These are phyloP conservation scores for Mimas tiliae DNA, from an alignment of 2,888 invertebrate species.

Conservation along the genomic window DNA sequence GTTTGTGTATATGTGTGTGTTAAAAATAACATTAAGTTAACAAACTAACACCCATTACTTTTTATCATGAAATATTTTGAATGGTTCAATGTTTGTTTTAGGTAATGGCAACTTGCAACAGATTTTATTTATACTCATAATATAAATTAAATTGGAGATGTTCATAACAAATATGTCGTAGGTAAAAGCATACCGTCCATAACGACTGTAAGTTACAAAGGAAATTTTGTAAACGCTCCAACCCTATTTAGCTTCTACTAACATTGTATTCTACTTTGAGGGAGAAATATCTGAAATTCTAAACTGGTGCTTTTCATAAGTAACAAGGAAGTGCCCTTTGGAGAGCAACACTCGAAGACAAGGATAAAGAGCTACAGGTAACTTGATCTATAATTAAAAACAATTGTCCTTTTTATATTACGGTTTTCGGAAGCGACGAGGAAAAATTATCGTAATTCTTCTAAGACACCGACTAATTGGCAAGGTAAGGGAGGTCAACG, in stretches of 20 bases:
- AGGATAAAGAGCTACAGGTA: slow-evolving; percentile 17
- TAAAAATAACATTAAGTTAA: too few species aligned
- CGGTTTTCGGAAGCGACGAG: neutral
- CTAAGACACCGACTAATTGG: neutral
- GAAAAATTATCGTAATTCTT: neutral
- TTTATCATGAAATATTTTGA: too few species aligned
- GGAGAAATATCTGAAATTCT: slow-evolving; percentile 21
- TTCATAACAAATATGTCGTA: neutral
- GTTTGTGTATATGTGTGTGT: too few species aligned
- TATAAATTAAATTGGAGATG: neutral
- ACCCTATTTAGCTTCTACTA: slow-evolving; percentile 15
- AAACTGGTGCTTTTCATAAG: slow-evolving; percentile 2
- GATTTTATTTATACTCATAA: neutral
- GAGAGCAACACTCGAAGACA: neutral
- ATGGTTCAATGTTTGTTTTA: too few species aligned
- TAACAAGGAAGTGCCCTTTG: slow-evolving; percentile 9
- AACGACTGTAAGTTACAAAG: slow-evolving; percentile 22
- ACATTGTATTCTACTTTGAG: slow-evolving; percentile 34
- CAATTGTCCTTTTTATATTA: slow-evolving; percentile 4
- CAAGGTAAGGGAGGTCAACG: neutral
- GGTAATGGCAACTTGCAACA: too few species aligned
- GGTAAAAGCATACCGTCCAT: slow-evolving; percentile 31
- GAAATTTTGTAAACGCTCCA: slow-evolving; percentile 26
- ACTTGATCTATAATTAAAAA: slow-evolving; percentile 12
- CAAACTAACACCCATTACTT: too few species aligned